Conservation (phyloP, 2,113 vertebrate genomes). For the Panurus biarmicus region DNA sequence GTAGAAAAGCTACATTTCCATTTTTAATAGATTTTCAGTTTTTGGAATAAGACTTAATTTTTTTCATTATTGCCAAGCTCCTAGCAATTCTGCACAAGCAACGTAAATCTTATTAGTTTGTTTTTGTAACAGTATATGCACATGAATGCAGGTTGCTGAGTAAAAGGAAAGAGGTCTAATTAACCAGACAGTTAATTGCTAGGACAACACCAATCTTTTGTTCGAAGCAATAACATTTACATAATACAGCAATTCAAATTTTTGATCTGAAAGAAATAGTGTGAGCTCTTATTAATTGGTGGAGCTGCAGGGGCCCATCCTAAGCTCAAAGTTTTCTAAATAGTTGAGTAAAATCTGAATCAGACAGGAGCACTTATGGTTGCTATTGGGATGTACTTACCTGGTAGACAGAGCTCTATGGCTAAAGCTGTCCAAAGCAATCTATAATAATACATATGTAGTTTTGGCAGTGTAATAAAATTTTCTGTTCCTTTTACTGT, state of each 20-base stretch:
- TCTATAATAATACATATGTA: not conserved
- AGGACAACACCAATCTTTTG: slow-evolving; percentile 23
- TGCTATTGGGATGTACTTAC: not conserved
- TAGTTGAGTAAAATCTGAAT: not conserved
- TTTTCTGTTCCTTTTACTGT: not conserved
- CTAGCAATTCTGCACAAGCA: not conserved
- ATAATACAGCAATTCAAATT: slow-evolving; percentile 15
- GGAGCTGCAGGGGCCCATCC: not conserved
- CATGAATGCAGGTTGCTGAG: slow-evolving; percentile 48
- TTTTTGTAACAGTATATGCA: not conserved
- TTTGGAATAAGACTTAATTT: not conserved
- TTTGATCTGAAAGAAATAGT: not conserved
- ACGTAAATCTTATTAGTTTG: not conserved
- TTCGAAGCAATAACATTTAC: slow-evolving; percentile 44
- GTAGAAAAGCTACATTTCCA: slow-evolving; percentile 13
- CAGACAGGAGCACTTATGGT: fast-evolving
- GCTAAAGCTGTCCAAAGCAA: not conserved
- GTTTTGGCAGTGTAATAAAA: not conserved
- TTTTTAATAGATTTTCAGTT: slow-evolving; percentile 38
- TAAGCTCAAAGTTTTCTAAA: not conserved
- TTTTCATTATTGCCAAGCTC: not conserved
- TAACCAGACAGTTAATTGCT: slow-evolving; percentile 54
- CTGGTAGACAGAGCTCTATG: not conserved
- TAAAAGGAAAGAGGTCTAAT: slow-evolving; percentile 36
- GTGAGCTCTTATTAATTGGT: not conserved